Evolutionary conservation across 1,140 invertebrate species (phyloP), one percentile per base, ranked within the genome.

Genomic region (Megalopta genalis): DNA sequence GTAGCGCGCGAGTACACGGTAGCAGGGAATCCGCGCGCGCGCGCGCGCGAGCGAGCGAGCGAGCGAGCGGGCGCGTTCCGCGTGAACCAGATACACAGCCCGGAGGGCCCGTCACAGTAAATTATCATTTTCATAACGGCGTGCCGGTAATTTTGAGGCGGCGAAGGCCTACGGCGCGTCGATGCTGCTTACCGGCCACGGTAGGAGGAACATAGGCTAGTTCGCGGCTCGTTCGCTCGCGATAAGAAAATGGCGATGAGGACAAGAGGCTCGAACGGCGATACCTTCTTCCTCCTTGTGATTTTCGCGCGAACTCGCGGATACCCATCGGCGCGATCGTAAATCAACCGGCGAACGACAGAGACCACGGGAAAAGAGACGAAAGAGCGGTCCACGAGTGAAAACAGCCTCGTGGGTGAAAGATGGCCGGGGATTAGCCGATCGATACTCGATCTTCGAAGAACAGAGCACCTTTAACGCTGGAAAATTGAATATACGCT

Each of bases 101-200:
- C 84, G 80, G 81, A 59, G 63, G 82, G 82, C 85, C 87, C 88
- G 89, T 91, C 89, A 89, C 86, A 90, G 88, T 91, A 91, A 91
- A 91, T 91, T 90, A 90, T 91, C 88, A 88, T 91, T 91, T 91
- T 91, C 90, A 91, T 91, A 90, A 88, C 87, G 86, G 73, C 85
- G 77, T 79, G 81, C 79, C 85, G 88, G 87, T 90, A 87, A 91
- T 91, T 89, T 91, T 87, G 85, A 87, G 87, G 87, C 84, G 77
- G 65, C 73, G 54, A 74, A 68, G 42, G 83, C 82, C 84, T 83
- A 83, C 83, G 85, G 85, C 84, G 27, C 49, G 79, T 57, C 74
- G 25, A 10, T 54, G 84, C 84, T 87, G 86, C 86, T 81, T 83
- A 84, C 86, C 21, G 21, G 49, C 82, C 75, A 84, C 77, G 73